Percentiles rank a stretch among this genome's conserved stretches.
These are phyloP conservation scores for Lasiurus borealis DNA, from an alignment of 2,113 vertebrate species.

Conservation along the genomic window DNA sequence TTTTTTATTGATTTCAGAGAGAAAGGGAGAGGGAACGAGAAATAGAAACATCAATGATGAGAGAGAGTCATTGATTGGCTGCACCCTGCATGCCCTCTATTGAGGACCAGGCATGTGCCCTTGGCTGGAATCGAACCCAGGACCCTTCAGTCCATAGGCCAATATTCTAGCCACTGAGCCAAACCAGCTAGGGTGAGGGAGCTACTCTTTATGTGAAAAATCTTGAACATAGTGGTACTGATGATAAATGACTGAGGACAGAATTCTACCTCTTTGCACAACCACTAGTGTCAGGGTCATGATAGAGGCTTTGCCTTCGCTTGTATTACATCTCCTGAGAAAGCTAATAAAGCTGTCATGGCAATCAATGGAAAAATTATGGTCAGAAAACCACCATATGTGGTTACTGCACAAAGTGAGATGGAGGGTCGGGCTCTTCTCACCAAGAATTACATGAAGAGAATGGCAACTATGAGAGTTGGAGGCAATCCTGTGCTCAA, in stretches of 20 bases:
- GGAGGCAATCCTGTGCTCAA: neutral
- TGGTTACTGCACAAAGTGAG: neutral
- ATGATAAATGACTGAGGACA: neutral
- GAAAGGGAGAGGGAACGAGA: too few relatives aligned
- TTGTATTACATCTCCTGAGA: neutral
- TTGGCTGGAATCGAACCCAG: too few relatives aligned
- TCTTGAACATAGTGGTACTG: neutral
- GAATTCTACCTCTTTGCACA: slow-evolving; percentile 19
- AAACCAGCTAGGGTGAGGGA: too few relatives aligned
- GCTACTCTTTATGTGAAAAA: slow-evolving; percentile 26
- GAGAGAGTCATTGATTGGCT: too few relatives aligned
- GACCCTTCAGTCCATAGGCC: too few relatives aligned
- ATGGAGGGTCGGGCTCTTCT: neutral
- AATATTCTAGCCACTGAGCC: too few relatives aligned
- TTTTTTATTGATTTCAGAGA: too few relatives aligned
- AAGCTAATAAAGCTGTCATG: neutral
- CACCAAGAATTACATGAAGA: neutral
- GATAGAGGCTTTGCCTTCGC: neutral
- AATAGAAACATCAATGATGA: too few relatives aligned
- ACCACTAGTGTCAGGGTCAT: slow-evolving; percentile 22
- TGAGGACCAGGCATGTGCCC: too few relatives aligned
- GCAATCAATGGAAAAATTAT: neutral
- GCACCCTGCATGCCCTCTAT: too few relatives aligned
- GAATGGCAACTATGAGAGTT: neutral
- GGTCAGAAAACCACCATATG: neutral